phyloP scores from a whole-genome alignment of 2,113 vertebrate species.

The Pluvialis apricaria region DNA sequence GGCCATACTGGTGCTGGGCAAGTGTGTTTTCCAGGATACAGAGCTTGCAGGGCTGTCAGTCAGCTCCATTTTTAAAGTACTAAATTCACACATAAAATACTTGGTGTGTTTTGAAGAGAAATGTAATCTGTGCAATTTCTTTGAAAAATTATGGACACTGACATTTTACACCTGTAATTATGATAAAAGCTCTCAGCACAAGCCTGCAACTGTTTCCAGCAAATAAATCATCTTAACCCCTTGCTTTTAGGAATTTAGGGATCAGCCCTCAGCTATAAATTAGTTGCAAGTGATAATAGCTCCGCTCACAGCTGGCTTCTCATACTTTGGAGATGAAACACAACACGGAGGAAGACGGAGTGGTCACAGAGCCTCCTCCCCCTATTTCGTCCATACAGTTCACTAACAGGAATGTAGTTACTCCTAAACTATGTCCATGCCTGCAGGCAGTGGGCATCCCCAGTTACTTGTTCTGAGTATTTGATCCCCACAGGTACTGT shows the following conservation, averaged over 20 bases:
- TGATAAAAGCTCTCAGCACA: conserved; percentile 39
- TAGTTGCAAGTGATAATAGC: conserved; percentile 9
- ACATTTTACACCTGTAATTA: conserved; percentile 53
- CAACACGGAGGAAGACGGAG: rapidly evolving
- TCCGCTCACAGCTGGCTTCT: neutral
- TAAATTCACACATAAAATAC: neutral
- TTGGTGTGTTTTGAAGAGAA: neutral
- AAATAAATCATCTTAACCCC: conserved; percentile 21
- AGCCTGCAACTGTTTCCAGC: neutral
- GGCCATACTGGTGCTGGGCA: neutral
- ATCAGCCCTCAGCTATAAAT: conserved; percentile 1
- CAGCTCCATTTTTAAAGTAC: neutral
- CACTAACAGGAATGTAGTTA: rapidly evolving
- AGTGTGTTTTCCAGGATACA: neutral
- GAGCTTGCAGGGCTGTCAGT: neutral
- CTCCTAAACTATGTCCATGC: too few relatives aligned
- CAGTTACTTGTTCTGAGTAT: neutral
- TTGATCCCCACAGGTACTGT: neutral
- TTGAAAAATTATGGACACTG: conserved; percentile 23
- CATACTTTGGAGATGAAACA: conserved; percentile 12
- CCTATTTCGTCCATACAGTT: neutral
- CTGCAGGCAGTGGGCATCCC: neutral
- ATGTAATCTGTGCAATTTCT: neutral
- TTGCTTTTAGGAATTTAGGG: conserved; percentile 20
- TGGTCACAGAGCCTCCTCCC: neutral